Evolutionary conservation across 2,113 vertebrate species (phyloP), one percentile per base, ranked within the genome.

Genomic region (Amblyornis subalaris): DNA sequence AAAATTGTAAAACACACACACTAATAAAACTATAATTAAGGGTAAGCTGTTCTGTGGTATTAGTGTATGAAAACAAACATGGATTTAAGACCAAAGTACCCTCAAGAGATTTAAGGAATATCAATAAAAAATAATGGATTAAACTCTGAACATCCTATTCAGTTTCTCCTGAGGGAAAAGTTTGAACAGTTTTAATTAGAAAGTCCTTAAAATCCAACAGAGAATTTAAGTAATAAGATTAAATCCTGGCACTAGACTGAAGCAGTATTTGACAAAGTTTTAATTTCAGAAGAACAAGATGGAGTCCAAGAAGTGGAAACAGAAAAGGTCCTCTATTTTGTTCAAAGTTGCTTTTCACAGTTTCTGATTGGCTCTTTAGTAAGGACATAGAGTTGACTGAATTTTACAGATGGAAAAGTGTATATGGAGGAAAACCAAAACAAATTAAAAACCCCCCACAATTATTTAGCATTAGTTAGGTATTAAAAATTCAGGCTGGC

Each of bases 181-280:
- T 77, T 44, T 38, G 48, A 90, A 84, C 13, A 88, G 62, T 82
- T 90, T 94, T 82, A 70, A 90, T 94, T 70, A 86, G 57, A 85
- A 95, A 92, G 14, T 81, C 73, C 82, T 60, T 71, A 78, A 95
- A 95, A 89, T 80, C 54, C 73, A 90, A 17, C 31, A 60, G n/a
- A 89, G 40, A 71, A n/a, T 83, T 85, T 72, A 78, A 93, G 28
- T 45, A 94, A 90, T 81, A 71, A 72, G 50, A 86, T 94, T 81
- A 90, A 87, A 81, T 62, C 54, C 61, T 86, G 26, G 42, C 28
- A 78, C 7, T 19, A 81, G 23, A 81, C 3, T 42, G 40, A 87
- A 85, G 22, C 21, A 75, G 11, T 71, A 92, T 61, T 89, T 73
- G 66, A 69, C 23, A 58, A 70, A 69, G 40, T 23, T 85, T 89